A percentile compares a stretch with the other conserved stretches of the same genome.
phyloP scores from a whole-genome alignment of 2,888 invertebrate species.

The Cephus sareptanus region DNA sequence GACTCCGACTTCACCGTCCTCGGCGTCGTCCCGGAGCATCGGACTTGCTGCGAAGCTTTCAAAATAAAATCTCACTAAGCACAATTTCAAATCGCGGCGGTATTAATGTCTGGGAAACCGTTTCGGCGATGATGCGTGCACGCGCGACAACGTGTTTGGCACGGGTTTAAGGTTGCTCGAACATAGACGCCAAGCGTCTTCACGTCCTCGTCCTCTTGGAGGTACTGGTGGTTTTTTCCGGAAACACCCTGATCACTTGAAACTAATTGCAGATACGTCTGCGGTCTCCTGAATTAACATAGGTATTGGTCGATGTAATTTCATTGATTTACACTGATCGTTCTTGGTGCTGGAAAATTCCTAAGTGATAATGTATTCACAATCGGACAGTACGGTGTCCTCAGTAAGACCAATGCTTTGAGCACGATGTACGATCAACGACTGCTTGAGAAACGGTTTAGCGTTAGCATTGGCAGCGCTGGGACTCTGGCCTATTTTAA shows the following conservation, averaged over 20 bases:
- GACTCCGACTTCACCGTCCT: neutral
- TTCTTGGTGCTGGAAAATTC: slow-evolving; percentile 1
- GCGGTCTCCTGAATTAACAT: neutral
- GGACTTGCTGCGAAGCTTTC: neutral
- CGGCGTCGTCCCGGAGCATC: neutral
- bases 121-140: neutral
- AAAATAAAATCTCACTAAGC: neutral
- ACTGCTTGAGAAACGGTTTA: slow-evolving; percentile 40
- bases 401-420: slow-evolving; percentile 34
- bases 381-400: slow-evolving; percentile 6
- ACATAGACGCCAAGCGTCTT: neutral
- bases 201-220: neutral
- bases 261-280: neutral
- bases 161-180: neutral
- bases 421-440: slow-evolving; percentile 54
- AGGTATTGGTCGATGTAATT: neutral
- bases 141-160: slow-evolving; percentile 5
- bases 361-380: slow-evolving; percentile 12
- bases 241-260: neutral
- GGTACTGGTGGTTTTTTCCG: neutral
- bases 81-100: neutral
- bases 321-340: slow-evolving; percentile 14
- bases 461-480: slow-evolving; percentile 51
- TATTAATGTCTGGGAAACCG: neutral
- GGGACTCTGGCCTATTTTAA: slow-evolving; percentile 60